A percentile compares a stretch with the other conserved stretches of the same genome.
Conservation (phyloP, 2,113 vertebrate genomes). For the Callocephalon fimbriatum region DNA sequence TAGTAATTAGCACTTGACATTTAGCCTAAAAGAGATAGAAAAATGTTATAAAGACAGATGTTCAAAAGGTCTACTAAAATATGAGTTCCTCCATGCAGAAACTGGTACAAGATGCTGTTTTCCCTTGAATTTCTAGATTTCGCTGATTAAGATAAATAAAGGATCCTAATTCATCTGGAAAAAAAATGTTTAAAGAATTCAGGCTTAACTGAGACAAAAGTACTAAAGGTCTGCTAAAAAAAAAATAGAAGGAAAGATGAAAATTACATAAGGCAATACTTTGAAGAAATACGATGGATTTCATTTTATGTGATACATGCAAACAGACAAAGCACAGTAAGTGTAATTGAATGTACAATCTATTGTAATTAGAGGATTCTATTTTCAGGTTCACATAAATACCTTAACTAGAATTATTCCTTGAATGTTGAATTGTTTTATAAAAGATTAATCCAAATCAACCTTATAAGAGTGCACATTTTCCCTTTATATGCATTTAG, state of each 20-base stretch:
- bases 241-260: not conserved
- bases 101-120: not conserved
- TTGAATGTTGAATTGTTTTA: not conserved
- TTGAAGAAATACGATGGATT: not conserved
- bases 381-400: not conserved
- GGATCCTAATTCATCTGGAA: not conserved
- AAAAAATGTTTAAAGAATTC: not conserved
- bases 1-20: slow-evolving; percentile 6
- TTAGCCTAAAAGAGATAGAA: not conserved
- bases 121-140: not conserved
- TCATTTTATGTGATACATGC: not conserved
- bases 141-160: not conserved
- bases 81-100: not conserved
- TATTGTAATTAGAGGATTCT: not conserved
- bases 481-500: not conserved
- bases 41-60: not conserved
- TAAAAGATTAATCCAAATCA: not conserved
- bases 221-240: not conserved
- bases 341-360: not conserved
- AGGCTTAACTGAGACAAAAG: not conserved
- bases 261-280: not conserved
- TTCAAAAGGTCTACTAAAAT: not conserved
- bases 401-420: not conserved
- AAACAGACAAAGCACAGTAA: not conserved
- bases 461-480: not conserved